Evolutionary conservation across 2,888 invertebrate species (phyloP).

Genomic region (Andricus quercusramuli): DNA sequence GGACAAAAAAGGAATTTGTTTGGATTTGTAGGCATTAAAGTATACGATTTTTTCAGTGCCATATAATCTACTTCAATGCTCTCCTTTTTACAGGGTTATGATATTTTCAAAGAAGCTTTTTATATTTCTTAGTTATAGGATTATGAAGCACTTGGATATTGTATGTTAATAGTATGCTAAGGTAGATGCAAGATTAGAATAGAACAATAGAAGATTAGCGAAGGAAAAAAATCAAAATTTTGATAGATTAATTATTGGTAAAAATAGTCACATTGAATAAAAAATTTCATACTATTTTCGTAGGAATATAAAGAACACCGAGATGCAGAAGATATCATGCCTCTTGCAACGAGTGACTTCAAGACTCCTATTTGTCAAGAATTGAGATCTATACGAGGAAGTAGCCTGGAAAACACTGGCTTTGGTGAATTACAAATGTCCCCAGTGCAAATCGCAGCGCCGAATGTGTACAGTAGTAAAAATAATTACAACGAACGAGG

Average conservation of each 20-base stretch:
- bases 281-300: slow-evolving; percentile 59
- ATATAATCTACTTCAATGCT: too few relatives aligned
- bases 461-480: slow-evolving; percentile 51
- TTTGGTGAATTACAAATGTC: slow-evolving; percentile 61
- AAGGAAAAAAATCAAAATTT: neutral
- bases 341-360: slow-evolving; percentile 91
- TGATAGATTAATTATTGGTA: neutral
- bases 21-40: too few relatives aligned
- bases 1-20: too few relatives aligned
- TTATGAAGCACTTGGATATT: too few relatives aligned
- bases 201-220: neutral
- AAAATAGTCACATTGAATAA: neutral
- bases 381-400: slow-evolving; percentile 85
- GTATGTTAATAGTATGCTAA: neutral
- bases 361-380: slow-evolving; percentile 91
- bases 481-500: slow-evolving; percentile 76
- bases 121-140: too few relatives aligned
- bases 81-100: too few relatives aligned
- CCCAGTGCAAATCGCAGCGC: slow-evolving; percentile 47
- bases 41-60: too few relatives aligned
- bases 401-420: slow-evolving; percentile 78
- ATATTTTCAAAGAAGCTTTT: too few relatives aligned
- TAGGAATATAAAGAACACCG: slow-evolving; percentile 95
- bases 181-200: neutral
- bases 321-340: slow-evolving; percentile 94